A percentile compares a stretch with the other conserved stretches of the same genome.
Conservation (phyloP, 1,140 invertebrate species). For the Drosophila subobscura region DNA sequence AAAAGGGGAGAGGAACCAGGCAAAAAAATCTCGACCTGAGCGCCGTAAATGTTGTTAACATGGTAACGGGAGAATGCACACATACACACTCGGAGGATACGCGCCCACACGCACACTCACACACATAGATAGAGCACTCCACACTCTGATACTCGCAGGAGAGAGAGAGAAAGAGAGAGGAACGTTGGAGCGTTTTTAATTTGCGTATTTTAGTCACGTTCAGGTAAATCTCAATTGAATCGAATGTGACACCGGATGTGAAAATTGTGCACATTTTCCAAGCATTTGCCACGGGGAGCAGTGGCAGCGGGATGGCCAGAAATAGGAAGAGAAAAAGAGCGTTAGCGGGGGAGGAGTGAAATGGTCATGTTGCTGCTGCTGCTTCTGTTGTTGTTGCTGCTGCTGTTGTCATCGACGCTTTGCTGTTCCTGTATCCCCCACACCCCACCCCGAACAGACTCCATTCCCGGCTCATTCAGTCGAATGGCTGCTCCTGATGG, state of each 20-base stretch:
- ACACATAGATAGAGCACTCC: constrained; percentile 12
- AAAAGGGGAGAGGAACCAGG: constrained; percentile 27
- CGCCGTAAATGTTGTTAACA: constrained; percentile 65
- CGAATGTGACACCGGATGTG: constrained; percentile 83
- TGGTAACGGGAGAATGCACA: constrained; percentile 36
- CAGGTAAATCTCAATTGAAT: constrained; percentile 83
- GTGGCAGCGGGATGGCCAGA: constrained; percentile 12
- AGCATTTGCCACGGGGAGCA: constrained; percentile 57
- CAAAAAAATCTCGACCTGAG: constrained; percentile 49
- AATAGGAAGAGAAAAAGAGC: constrained; percentile 11
- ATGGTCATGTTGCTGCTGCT: constrained; percentile 36
- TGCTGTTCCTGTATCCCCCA: constrained; percentile 7
- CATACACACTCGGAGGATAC: constrained; percentile 31
- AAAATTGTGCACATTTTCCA: constrained; percentile 82
- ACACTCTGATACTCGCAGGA: constrained; percentile 16
- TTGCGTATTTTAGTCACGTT: constrained; percentile 83
- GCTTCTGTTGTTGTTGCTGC: constrained; percentile 19
- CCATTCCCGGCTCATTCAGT: constrained; percentile 1
- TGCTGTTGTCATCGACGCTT: constrained; percentile 3
- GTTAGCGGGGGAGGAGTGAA: constrained; percentile 15
- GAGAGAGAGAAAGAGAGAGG: neutral
- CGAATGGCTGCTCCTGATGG: constrained; percentile 35
- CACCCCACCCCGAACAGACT: too few species aligned
- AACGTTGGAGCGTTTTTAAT: constrained; percentile 69
- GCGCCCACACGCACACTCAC: constrained; percentile 11